Evolutionary conservation across 2,888 invertebrate species (phyloP).

Genomic region (Philopedon plagiatum): DNA sequence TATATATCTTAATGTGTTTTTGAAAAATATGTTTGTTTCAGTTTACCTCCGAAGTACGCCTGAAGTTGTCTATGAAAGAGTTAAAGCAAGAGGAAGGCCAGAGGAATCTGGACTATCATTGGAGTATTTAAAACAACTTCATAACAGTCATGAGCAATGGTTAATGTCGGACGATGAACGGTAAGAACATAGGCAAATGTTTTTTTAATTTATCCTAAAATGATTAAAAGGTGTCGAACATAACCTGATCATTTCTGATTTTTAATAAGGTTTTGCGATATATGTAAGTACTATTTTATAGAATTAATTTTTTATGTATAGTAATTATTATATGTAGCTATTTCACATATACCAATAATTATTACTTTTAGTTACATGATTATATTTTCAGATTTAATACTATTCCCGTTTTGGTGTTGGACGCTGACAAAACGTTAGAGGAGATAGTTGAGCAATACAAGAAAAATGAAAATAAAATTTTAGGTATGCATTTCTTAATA

Average conservation of each 20-base stretch:
- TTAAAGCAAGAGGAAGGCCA: conserved; percentile 81
- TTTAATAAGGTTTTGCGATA: too few relatives aligned
- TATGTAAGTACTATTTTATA: too few relatives aligned
- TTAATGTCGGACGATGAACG: conserved; percentile 69
- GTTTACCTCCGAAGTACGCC: conserved; percentile 80
- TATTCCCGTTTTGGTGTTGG: conserved; percentile 74
- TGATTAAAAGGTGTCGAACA: not conserved
- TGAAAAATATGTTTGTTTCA: conserved; percentile 61
- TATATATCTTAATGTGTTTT: conserved; percentile 4
- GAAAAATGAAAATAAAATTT: conserved; percentile 73
- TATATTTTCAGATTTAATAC: conserved; percentile 59
- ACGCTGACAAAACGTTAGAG: conserved; percentile 77
- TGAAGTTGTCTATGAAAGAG: conserved; percentile 78
- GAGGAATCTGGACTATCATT: conserved; percentile 87
- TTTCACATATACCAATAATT: not conserved
- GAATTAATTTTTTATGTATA: too few relatives aligned
- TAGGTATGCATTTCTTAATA: conserved; percentile 59
- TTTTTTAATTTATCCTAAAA: not conserved
- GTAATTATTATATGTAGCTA: not conserved
- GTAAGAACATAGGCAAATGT: conserved; percentile 7
- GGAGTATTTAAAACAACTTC: conserved; percentile 85
- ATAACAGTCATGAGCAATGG: conserved; percentile 83
- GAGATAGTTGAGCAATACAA: conserved; percentile 78
- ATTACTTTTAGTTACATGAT: not conserved
- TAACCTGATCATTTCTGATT: too few relatives aligned